Evolutionary conservation across 1,140 invertebrate species (phyloP).

Genomic region (Ylistrum balloti): DNA sequence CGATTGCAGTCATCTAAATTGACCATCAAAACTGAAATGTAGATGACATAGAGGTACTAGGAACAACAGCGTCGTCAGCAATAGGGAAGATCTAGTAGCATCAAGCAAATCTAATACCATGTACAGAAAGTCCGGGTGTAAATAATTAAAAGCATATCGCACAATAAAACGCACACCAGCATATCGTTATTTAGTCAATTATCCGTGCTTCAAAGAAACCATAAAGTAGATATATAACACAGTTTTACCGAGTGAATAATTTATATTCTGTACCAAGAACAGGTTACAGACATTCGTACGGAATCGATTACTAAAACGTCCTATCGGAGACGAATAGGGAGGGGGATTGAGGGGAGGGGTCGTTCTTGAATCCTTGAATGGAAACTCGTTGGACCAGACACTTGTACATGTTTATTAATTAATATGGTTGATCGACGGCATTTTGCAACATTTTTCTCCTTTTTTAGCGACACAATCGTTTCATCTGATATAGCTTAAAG

Average conservation of each 20-base stretch:
- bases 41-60: no score
- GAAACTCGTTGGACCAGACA: no score
- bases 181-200: neutral
- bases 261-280: neutral
- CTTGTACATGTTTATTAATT: no score
- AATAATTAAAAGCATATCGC: neutral
- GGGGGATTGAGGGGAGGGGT: neutral
- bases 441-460: neutral
- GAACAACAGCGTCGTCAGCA: no score
- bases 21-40: no score
- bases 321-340: neutral
- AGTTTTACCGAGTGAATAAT: neutral
- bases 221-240: neutral
- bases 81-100: no score
- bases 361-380: no score
- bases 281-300: neutral
- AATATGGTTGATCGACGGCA: neutral
- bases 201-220: neutral
- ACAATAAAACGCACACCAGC: neutral
- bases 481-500: no score
- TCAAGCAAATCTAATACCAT: neutral
- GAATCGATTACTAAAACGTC: neutral
- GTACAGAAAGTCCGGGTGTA: neutral
- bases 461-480: no score
- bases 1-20: no score